phyloP scores from a whole-genome alignment of 2,113 vertebrate genomes.

The Triplophysa rosa region DNA sequence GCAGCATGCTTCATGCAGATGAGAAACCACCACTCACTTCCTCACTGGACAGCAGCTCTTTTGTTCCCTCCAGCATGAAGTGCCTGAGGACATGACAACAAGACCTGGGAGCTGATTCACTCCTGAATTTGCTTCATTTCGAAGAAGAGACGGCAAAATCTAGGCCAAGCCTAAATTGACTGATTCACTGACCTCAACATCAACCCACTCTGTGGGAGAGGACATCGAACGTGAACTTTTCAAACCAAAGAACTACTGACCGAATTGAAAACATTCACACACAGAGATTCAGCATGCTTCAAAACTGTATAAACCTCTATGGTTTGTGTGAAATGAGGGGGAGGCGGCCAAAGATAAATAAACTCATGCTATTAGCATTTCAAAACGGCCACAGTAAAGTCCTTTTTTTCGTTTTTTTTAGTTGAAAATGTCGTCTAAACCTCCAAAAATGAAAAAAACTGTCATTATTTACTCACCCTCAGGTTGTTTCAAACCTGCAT shows the following conservation, averaged over 20 bases:
- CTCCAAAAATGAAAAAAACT: too few species aligned
- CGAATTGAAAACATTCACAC: constrained; percentile 14
- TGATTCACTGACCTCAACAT: not conserved
- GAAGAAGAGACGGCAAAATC: not conserved
- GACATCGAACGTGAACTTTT: not conserved
- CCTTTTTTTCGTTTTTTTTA: not conserved
- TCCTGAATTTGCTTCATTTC: not conserved
- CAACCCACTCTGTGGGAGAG: constrained; percentile 16
- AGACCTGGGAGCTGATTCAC: not conserved
- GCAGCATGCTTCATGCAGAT: constrained; percentile 14
- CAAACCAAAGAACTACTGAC: constrained; percentile 12
- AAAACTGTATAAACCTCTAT: constrained; percentile 19
- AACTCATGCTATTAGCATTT: constrained; percentile 37
- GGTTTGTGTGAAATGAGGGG: constrained; percentile 22
- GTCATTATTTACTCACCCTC: too few species aligned
- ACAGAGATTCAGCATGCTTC: not conserved
- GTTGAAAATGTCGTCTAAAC: too few species aligned
- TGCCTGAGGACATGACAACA: not conserved
- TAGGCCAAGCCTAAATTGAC: constrained; percentile 3
- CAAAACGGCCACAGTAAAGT: constrained; percentile 15
- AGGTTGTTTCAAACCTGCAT: too few species aligned
- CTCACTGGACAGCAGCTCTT: constrained; percentile 26
- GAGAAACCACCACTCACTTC: constrained; percentile 22
- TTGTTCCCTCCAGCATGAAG: constrained; percentile 14
- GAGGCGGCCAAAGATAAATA: constrained; percentile 29